phyloP scores from a whole-genome alignment of 1,140 invertebrate species.

The Zaprionus inermis region DNA sequence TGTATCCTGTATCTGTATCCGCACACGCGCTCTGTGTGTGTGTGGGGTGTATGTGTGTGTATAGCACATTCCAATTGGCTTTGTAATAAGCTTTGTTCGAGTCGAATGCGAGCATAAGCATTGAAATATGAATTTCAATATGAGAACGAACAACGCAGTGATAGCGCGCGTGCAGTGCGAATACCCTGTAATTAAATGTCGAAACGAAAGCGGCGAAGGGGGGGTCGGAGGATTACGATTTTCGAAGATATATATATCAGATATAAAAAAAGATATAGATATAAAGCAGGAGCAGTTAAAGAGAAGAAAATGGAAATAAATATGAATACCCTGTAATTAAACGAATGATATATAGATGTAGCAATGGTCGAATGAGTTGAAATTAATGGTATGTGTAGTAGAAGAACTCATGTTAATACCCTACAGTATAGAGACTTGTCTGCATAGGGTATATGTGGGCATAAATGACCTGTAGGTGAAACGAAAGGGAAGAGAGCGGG shows the following conservation, averaged over 20 bases:
- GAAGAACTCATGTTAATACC: no score
- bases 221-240: background rate
- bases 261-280: background rate
- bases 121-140: conserved; percentile 24
- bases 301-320: background rate
- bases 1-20: conserved; percentile 40
- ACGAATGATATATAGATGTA: no score
- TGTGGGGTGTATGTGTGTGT: conserved; percentile 10
- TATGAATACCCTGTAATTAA: conserved; percentile 17
- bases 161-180: conserved; percentile 40
- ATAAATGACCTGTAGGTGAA: no score
- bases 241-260: background rate
- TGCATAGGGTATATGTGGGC: no score
- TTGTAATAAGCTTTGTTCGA: conserved; percentile 21
- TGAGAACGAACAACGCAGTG: conserved; percentile 7
- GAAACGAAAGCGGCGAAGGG: no score
- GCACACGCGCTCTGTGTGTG: background rate
- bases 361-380: background rate
- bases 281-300: no score
- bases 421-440: no score
- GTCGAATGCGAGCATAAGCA: background rate
- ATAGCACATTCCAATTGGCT: conserved; percentile 26
- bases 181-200: conserved; percentile 6
- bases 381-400: background rate
- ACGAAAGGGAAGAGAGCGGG: background rate